Base-by-base conservation (phyloP, 2,888 invertebrate species). In the Andrena chrysosceles region DNA sequence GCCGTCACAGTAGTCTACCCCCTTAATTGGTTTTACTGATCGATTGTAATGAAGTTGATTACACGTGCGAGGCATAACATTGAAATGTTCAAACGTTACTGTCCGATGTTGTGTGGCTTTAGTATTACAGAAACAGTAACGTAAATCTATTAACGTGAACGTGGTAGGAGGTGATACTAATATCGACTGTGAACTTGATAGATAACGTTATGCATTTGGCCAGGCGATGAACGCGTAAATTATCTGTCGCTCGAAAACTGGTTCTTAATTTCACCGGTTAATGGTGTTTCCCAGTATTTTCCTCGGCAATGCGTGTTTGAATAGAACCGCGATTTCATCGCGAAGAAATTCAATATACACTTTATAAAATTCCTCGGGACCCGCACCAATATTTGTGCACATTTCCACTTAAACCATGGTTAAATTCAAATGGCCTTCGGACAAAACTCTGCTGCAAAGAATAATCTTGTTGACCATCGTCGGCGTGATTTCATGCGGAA, bases 381-480 rank as follows among this genome's bases (percentile, higher is more conserved):
- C 7, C 16, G n/a, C 10, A 1, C 1, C 3, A 8, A n/a, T n/a
- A 20, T 8, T 33, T 16, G n/a, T 3, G 3, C n/a, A n/a, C 2
- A 7, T n/a, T 75, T 68, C 3, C 20, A 76, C 84, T 26, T 31
- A 2, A 29, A 73, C 29, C 56, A 88, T 87, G 88, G 78, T 81
- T 70, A 87, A 78, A 71, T 74, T 76, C 16, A 77, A 68, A 23
- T 77, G 87, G 84, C 2, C 10, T 0, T 0, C 8, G 0, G 26
- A 52, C 64, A 91, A 86, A 69, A 76, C 90, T 52, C 75, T 84
- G 16, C 16, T 87, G 6, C 91, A 90, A 72, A 85, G 84, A 73
- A 59, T 77, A 8, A 66, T 90, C 23, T 64, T 91, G 13, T 49
- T 89, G 63, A 81, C 88, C 23, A 54, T 90, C 13, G 78, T 75